Evolutionary conservation across 2,797 vertebrate species (phyloP), one percentile per base, ranked within the genome.

Genomic region (Eremophila alpestris): DNA sequence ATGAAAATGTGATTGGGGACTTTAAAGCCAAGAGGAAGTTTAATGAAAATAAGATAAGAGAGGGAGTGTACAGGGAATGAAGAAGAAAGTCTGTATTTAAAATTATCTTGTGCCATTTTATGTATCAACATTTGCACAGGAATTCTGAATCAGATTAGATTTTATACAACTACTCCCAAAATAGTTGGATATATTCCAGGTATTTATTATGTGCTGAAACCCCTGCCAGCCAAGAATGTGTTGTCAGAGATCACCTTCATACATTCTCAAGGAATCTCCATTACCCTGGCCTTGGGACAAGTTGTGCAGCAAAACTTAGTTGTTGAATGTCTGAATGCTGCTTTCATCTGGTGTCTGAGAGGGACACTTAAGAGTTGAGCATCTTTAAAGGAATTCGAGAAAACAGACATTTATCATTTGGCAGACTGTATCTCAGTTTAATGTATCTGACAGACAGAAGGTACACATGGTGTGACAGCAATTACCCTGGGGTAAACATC

Each of bases 321-420:
- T 83, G 56, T 23, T 70, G 51, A 89, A 48, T 60, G 12, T 52
- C 63, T 89, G 75, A 89, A 60, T 52, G 49, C 24, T 85, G 22
- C 78, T 93, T 94, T 94, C 75, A 36, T 86, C 45, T 86, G 43
- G 22, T 86, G 34, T 70, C 76, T 88, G 65, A 90, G 52, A 87
- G 46, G 77, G 49, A 54, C 55, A 56, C 23, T 60, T 78, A 45
- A 65, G 75, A 45, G 32, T 0, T 81, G 60, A 91, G 11, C 46
- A 59, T 69, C 36, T 80, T 83, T 71, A 89, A 78, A 87, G 62
- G 62, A 91, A 87, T 89, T 73, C 22, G 41, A 46, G 45, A 80
- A 93, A 77, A 26, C 24, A 83, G 45, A 6, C 29, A 43, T 58
- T 60, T 30, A n/a, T 78, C 14, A 36, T 65, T 83, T 91, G 58